A percentile compares a stretch with the other conserved stretches of the same genome.
These are phyloP conservation scores for Wiebesia pumilae DNA, from an alignment of 1,140 invertebrate genomes.

Conservation along the genomic window DNA sequence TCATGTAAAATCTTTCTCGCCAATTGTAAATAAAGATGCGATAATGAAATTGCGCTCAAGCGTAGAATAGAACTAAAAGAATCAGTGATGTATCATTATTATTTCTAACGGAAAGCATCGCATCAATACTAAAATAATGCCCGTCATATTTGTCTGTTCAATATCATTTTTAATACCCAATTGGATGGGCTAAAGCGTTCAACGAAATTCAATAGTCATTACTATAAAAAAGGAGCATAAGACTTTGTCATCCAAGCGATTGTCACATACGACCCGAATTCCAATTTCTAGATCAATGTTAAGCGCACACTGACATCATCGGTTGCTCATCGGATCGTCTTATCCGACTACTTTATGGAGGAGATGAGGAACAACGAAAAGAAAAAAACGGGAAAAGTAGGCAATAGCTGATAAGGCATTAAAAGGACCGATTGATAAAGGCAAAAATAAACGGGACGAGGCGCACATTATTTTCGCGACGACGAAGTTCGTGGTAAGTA, in stretches of 20 bases:
- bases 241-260: background rate
- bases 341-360: background rate
- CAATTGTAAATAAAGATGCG: too few relatives aligned
- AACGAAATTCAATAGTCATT: background rate
- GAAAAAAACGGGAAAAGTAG: conserved; percentile 30
- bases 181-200: too few relatives aligned
- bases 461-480: conserved; percentile 1
- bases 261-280: background rate
- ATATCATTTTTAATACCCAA: too few relatives aligned
- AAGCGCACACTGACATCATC: background rate
- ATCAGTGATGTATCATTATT: too few relatives aligned
- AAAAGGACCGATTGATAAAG: conserved; percentile 43
- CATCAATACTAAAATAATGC: too few relatives aligned
- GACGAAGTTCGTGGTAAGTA: background rate
- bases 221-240: background rate
- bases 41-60: too few relatives aligned
- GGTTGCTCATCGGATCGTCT: conserved; percentile 1
- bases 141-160: too few relatives aligned
- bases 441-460: background rate
- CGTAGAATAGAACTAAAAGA: too few relatives aligned
- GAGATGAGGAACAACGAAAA: background rate
- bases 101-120: too few relatives aligned
- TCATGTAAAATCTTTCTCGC: too few relatives aligned
- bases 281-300: conserved; percentile 36
- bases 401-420: conserved; percentile 26